Base-by-base conservation (phyloP, 2,888 invertebrate species). In the Tipula confusa region DNA sequence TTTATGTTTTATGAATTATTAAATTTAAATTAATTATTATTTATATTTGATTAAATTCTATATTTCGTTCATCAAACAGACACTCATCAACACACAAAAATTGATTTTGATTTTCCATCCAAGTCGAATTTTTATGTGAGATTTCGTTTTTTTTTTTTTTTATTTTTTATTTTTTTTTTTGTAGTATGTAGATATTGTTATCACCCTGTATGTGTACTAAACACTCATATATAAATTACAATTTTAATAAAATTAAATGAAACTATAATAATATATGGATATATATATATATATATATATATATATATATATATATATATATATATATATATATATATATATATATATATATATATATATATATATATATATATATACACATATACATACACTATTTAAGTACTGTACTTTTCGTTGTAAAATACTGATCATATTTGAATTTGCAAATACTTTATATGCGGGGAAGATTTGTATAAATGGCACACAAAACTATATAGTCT, bases 31-130 rank as follows among this genome's bases (percentile, higher is more conserved):
- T 64, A 64, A 64, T 64, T 64, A 43, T 43, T 43, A 64, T 64
- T 64, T 64, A 64, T 64, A 64, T 18, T 64, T 64, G 64, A 64
- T 64, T 64, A 64, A 64, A 64, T 64, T 64, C 64, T 64, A 64
- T 64, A 7, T 64, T 64, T 64, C 24, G 24, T 64, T 64, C 64
- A 64, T 64, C 24, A 64, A 64, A 64, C 7, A 64, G 1, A 48
- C 64, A 64, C 64, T 24, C 64, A 24, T n/a, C n/a, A n/a, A n/a
- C 64, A 24, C 64, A 64, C 24, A 64, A 64, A 64, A 24, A 64
- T 24, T 18, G 2, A 9, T 64, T 64, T 64, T 24, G 64, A 15
- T 24, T 64, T 24, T 64, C 64, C 64, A 9, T 43, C 15, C 38
- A 13, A 13, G 9, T 5, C 36, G 36, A 5, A 36, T 43, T 43